phyloP scores from a whole-genome alignment of 2,113 vertebrate species.

The Bucco capensis region DNA sequence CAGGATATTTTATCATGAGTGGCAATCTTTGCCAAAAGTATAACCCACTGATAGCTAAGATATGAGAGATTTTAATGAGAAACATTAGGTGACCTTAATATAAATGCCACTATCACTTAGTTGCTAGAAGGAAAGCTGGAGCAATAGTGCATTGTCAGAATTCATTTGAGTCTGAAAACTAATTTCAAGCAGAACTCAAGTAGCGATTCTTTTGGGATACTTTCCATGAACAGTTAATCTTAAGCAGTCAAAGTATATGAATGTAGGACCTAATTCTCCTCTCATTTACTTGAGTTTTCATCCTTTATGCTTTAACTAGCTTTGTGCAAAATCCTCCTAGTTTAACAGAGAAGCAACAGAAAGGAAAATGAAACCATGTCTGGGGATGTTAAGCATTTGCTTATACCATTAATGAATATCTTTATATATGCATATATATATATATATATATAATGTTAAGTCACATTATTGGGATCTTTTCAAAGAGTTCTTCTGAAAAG shows the following conservation, averaged over 20 bases:
- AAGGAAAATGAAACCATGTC: neutral
- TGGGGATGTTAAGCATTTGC: neutral
- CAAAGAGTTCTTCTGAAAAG: neutral
- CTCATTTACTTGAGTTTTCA: neutral
- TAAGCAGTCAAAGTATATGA: neutral
- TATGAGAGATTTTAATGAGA: constrained; percentile 21
- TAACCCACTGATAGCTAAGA: neutral
- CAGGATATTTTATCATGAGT: neutral
- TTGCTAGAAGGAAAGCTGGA: neutral
- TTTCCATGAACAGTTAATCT: constrained; percentile 3
- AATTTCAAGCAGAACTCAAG: constrained; percentile 8
- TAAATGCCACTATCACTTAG: constrained; percentile 28
- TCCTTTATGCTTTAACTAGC: neutral
- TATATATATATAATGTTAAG: neutral
- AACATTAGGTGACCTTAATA: constrained; percentile 29
- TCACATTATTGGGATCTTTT: neutral
- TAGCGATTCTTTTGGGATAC: neutral
- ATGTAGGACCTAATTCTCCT: neutral
- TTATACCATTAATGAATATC: rapidly evolving
- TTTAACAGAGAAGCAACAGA: neutral
- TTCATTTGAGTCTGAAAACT: constrained; percentile 30
- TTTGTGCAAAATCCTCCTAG: neutral
- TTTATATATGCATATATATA: no score
- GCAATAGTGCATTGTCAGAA: constrained; percentile 18
- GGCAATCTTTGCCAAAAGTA: constrained; percentile 3